phyloP scores from a whole-genome alignment of 2,888 invertebrate species.

The Drosophila neonasuta region DNA sequence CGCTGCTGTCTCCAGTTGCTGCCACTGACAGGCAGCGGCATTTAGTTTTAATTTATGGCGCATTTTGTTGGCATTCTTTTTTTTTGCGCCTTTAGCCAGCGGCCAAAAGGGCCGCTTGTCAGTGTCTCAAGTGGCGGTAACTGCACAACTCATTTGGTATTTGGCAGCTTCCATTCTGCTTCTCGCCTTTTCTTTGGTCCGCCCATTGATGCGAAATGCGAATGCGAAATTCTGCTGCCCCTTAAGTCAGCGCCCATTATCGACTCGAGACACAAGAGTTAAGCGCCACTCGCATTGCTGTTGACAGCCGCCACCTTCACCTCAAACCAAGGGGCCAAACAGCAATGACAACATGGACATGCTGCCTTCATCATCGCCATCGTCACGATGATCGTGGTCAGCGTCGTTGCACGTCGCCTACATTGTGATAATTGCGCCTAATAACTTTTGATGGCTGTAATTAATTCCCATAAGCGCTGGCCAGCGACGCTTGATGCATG shows the following conservation, averaged over 20 bases:
- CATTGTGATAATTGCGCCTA: conserved; percentile 76
- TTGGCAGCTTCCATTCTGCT: conserved; percentile 28
- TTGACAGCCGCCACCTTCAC: conserved; percentile 14
- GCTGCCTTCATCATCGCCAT: conserved; percentile 12
- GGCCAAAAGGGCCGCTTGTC: conserved; percentile 48
- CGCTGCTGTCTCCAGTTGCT: conserved; percentile 59
- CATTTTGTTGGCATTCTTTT: conserved; percentile 49
- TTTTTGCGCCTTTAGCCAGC: conserved; percentile 11
- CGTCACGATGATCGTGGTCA: conserved; percentile 10
- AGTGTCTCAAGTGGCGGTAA: conserved; percentile 54
- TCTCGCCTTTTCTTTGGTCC: not conserved
- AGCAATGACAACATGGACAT: conserved; percentile 12
- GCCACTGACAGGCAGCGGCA: conserved; percentile 69
- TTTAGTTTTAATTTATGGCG: conserved; percentile 78
- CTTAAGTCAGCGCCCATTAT: conserved; percentile 39
- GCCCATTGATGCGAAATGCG: conserved; percentile 24
- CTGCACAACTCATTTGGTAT: conserved; percentile 54
- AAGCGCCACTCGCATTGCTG: conserved; percentile 25
- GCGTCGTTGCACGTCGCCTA: conserved; percentile 51
- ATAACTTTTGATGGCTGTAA: conserved; percentile 77
- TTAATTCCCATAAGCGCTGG: conserved; percentile 72
- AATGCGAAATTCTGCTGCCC: conserved; percentile 23
- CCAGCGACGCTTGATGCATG: conserved; percentile 44
- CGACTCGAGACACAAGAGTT: conserved; percentile 12
- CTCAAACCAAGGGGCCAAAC: not conserved